Evolutionary conservation across 2,113 vertebrate genomes (phyloP).

Genomic region (Lophius piscatorius): DNA sequence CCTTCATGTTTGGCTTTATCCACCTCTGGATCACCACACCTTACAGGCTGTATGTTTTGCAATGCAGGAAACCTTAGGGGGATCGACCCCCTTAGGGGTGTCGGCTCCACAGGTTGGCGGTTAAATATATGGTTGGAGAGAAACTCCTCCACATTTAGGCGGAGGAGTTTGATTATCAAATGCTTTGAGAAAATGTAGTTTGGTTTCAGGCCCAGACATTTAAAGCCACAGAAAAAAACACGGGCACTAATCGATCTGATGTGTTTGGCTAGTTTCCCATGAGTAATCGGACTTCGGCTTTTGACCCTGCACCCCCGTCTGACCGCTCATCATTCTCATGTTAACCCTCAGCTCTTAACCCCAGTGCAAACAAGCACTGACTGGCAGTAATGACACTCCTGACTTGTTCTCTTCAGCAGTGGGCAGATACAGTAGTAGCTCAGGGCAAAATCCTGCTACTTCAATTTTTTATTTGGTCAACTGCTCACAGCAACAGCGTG

Average conservation of each 20-base stretch:
- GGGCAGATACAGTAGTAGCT: constrained; percentile 16
- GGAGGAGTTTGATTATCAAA: constrained; percentile 7
- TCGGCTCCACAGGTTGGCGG: constrained; percentile 27
- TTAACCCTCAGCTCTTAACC: constrained; percentile 50
- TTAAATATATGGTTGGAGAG: constrained; percentile 39
- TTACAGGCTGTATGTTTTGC: not conserved
- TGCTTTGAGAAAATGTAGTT: not conserved
- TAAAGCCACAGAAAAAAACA: not conserved
- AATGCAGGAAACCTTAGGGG: too few relatives aligned
- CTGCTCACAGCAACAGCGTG: not conserved
- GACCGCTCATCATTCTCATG: constrained; percentile 15
- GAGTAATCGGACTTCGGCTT: too few relatives aligned
- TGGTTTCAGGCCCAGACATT: not conserved
- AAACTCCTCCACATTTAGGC: too few relatives aligned
- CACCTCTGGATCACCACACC: constrained; percentile 9
- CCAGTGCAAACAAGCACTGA: constrained; percentile 41
- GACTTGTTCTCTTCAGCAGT: too few relatives aligned
- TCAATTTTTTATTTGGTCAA: constrained; percentile 43
- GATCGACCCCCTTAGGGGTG: constrained; percentile 1
- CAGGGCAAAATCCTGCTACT: constrained; percentile 1
- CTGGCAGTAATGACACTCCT: too few relatives aligned
- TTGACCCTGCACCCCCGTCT: constrained; percentile 23
- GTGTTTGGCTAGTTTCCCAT: too few relatives aligned
- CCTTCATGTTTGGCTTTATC: constrained; percentile 4
- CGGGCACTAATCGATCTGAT: constrained; percentile 2